Evolutionary conservation across 2,797 vertebrate genomes (phyloP).

Genomic region (Cetoscarus ocellatus): DNA sequence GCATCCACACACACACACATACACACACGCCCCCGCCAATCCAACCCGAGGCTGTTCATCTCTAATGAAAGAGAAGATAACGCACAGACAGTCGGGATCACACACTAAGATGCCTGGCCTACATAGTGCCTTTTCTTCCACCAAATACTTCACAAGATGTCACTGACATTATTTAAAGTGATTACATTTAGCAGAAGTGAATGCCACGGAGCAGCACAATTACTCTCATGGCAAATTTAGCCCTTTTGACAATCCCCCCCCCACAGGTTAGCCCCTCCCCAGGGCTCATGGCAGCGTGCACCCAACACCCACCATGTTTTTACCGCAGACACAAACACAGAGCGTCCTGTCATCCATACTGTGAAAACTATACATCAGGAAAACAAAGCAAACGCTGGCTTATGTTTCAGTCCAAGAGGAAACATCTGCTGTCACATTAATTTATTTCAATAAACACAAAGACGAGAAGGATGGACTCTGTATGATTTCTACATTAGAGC

Average conservation of each 20-base stretch:
- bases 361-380: conserved; percentile 52
- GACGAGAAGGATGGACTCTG: conserved; percentile 5
- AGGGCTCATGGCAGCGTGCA: background rate
- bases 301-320: conserved; percentile 34
- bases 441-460: conserved; percentile 51
- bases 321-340: conserved; percentile 46
- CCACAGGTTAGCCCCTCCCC: conserved; percentile 61
- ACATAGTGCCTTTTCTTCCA: conserved; percentile 79
- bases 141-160: conserved; percentile 81
- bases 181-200: conserved; percentile 84
- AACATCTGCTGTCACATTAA: conserved; percentile 61
- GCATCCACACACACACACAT: conserved; percentile 34
- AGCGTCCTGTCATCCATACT: conserved; percentile 59
- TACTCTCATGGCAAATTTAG: conserved; percentile 79
- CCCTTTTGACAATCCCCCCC: conserved; percentile 74
- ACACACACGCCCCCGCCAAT: conserved; percentile 45
- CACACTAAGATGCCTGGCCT: conserved; percentile 83
- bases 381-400: conserved; percentile 69
- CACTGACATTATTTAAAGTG: conserved; percentile 85
- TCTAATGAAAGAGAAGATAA: conserved; percentile 89
- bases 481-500: conserved; percentile 25
- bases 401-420: conserved; percentile 76
- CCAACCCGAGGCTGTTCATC: conserved; percentile 89
- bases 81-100: conserved; percentile 83
- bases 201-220: conserved; percentile 77